phyloP scores from a whole-genome alignment of 2,113 vertebrate species.

The Otus sunia region DNA sequence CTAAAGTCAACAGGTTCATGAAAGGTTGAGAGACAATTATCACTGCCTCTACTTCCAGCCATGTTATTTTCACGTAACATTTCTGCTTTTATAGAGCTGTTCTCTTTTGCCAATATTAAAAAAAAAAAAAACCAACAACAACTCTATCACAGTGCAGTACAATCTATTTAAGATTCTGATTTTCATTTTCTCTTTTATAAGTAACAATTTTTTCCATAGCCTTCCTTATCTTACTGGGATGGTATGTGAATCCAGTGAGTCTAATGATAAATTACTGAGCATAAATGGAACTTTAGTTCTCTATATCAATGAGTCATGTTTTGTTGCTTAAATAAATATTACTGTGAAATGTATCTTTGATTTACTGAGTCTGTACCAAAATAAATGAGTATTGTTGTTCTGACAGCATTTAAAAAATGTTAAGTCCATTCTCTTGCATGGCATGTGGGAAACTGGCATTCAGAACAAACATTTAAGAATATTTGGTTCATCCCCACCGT shows the following conservation, averaged over 20 bases:
- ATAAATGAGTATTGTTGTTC: neutral
- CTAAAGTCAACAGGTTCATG: neutral
- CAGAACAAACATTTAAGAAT: neutral
- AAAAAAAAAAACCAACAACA: neutral
- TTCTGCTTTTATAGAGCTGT: neutral
- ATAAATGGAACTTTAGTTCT: neutral
- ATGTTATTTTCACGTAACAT: neutral
- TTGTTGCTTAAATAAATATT: constrained; percentile 23
- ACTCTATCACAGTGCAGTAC: neutral
- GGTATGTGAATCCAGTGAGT: neutral
- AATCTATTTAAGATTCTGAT: neutral
- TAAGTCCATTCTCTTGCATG: neutral
- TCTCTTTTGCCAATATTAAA: neutral
- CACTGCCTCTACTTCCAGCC: neutral
- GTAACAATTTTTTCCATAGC: neutral
- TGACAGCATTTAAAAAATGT: neutral
- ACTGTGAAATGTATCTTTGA: constrained; percentile 6
- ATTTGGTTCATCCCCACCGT: neutral
- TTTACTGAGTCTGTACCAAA: constrained; percentile 14
- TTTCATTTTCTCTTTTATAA: neutral
- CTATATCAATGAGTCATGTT: neutral
- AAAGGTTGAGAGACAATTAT: neutral
- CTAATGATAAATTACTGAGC: neutral
- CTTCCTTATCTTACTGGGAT: neutral
- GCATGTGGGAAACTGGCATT: neutral